Base-by-base conservation (phyloP, 1,140 invertebrate species). In the Geopemphigus sp. region DNA sequence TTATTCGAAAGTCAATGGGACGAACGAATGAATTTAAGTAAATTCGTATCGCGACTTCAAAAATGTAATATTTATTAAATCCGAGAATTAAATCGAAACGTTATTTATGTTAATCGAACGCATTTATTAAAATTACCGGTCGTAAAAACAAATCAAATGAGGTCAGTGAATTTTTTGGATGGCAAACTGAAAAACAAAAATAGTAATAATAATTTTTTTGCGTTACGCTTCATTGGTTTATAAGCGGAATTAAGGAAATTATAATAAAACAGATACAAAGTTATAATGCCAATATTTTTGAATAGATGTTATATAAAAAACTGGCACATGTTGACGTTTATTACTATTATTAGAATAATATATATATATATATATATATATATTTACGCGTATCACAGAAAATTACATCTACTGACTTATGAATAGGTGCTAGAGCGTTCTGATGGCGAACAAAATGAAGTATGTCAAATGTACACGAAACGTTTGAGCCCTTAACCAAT, bases 381-480 rank as follows among this genome's bases (percentile, higher is more conserved):
- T 53, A 54, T 54, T 19, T 47, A 54, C 54, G 68, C 50, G 54
- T 72, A 72, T 72, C 68, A 72, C 47, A 72, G 68, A 54, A 72
- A 72, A 72, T 72, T 54, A 54, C 29, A 54, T 39, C 24, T 72
- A 72, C 68, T 72, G 50, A 72, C 47, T 72, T 54, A 54, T 72
- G 68, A 72, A 72, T 72, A 72, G 47, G 47, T 15, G 47, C 15
- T 72, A 72, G 68, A 54, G 66, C 24, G 45, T 54, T 72, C 19
- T 70, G 50, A 53, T 29, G 22, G 53, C 50, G 22, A 70, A 15
- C 47, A 15, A 72, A 72, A 72, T 53, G 8, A 39, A 70, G 15
- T 29, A 54, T 54, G 19, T 72, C 19, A 70, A 53, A 72, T 29
- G 39, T 50, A n/a, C n/a, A 14, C 45, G 19, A 15, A 15, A 72